A percentile compares a stretch with the other conserved stretches of the same genome.
These are phyloP conservation scores for Tanytarsus gracilentus DNA, from an alignment of 2,888 invertebrate genomes.

Conservation along the genomic window DNA sequence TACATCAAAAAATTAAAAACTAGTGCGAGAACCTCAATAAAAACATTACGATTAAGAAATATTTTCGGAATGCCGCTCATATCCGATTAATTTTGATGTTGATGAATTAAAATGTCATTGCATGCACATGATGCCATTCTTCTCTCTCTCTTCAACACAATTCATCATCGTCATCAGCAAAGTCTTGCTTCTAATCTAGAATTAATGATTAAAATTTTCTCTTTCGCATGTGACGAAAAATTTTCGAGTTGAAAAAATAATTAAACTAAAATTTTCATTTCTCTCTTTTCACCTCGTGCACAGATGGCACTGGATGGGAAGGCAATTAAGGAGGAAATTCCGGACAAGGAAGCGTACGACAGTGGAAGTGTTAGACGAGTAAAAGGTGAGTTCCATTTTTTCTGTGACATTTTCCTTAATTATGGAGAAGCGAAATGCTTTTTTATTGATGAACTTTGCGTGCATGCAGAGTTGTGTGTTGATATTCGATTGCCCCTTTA, in stretches of 20 bases:
- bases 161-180: background rate
- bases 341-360: slow-evolving; percentile 48
- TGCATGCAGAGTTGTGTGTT: background rate
- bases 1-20: no score
- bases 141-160: no score
- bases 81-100: no score
- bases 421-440: no score
- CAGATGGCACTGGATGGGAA: slow-evolving; percentile 53
- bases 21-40: no score
- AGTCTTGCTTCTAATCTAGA: background rate
- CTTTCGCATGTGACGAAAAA: background rate
- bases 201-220: background rate
- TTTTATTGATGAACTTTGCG: no score
- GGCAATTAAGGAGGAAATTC: slow-evolving; percentile 51
- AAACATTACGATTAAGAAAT: no score
- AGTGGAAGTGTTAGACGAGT: slow-evolving; percentile 37
- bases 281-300: background rate
- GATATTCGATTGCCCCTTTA: background rate
- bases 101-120: slow-evolving; percentile 6
- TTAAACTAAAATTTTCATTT: slow-evolving; percentile 11
- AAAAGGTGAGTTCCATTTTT: slow-evolving; percentile 35
- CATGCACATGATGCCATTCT: slow-evolving; percentile 2
- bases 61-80: no score
- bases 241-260: background rate
- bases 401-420: background rate